Evolutionary conservation across 2,113 vertebrate genomes (phyloP).

Genomic region (Caranx melampygus): DNA sequence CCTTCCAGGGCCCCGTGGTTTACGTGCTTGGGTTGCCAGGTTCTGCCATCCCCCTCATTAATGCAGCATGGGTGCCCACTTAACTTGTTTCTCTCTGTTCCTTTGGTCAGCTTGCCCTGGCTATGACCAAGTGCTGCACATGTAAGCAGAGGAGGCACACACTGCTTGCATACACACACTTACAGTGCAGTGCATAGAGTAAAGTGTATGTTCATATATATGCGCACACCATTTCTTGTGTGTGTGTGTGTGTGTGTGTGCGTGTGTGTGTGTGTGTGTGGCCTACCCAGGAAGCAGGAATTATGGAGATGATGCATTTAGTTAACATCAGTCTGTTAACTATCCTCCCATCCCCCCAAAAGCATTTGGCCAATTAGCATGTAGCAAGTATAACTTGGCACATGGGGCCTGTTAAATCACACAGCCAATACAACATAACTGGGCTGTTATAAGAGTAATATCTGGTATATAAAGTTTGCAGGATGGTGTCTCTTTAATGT

Average conservation of each 20-base stretch:
- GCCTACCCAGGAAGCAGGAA: background rate
- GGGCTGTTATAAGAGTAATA: too few species aligned
- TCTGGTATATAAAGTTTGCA: too few species aligned
- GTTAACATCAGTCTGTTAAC: background rate
- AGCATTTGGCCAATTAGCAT: too few species aligned
- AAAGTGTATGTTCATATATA: background rate
- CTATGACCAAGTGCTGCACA: slow-evolving; percentile 41
- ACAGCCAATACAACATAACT: too few species aligned
- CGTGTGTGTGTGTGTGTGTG: slow-evolving; percentile 8
- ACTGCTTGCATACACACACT: background rate
- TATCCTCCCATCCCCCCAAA: too few species aligned
- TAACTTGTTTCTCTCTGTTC: slow-evolving; percentile 57
- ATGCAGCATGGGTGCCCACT: slow-evolving; percentile 74
- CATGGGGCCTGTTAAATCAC: too few species aligned
- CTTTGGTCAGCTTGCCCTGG: slow-evolving; percentile 48
- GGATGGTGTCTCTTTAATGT: too few species aligned
- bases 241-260: background rate
- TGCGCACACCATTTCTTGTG: background rate
- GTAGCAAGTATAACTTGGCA: too few species aligned
- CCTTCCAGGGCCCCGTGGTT: slow-evolving; percentile 68
- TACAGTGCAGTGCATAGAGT: background rate
- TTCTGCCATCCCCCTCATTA: slow-evolving; percentile 75
- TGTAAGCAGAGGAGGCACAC: slow-evolving; percentile 39
- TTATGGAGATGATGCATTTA: background rate
- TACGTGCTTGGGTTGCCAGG: slow-evolving; percentile 76